Conservation (phyloP, 2,797 vertebrate species). For the Gymnodraco acuticeps region DNA sequence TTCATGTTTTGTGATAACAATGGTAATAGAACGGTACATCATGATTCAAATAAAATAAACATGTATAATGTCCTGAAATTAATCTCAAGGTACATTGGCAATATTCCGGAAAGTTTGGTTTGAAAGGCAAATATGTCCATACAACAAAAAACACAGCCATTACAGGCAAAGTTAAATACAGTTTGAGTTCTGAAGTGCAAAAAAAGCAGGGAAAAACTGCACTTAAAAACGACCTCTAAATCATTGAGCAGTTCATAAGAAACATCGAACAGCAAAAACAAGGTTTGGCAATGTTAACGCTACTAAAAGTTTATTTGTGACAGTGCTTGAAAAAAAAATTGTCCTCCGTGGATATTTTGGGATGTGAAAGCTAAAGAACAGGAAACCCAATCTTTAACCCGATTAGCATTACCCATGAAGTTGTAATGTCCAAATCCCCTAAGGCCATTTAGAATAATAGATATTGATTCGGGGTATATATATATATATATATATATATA, state of each 20-base stretch:
- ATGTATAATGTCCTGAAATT: conserved; percentile 28
- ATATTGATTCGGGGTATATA: conserved; percentile 29
- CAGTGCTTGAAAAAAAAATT: conserved; percentile 45
- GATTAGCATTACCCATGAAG: conserved; percentile 38
- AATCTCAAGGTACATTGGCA: conserved; percentile 30
- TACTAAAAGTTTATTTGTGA: conserved; percentile 55
- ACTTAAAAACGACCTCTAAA: conserved; percentile 31
- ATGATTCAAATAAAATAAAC: conserved; percentile 39
- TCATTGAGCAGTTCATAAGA: conserved; percentile 60
- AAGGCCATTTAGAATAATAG: conserved; percentile 49
- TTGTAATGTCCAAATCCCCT: conserved; percentile 48
- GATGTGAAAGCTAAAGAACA: conserved; percentile 45
- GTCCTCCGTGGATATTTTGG: conserved; percentile 44
- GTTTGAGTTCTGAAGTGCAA: conserved; percentile 37
- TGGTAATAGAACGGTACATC: conserved; percentile 38
- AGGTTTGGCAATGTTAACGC: conserved; percentile 58
- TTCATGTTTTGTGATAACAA: conserved; percentile 34
- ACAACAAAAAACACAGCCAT: conserved; percentile 64
- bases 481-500: conserved; percentile 10
- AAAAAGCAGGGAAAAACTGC: conserved; percentile 17
- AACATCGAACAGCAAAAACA: conserved; percentile 74
- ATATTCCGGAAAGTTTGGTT: conserved; percentile 40
- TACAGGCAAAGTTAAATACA: conserved; percentile 53
- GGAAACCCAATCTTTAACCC: conserved; percentile 21
- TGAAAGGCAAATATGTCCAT: conserved; percentile 53